Evolutionary conservation across 2,797 vertebrate genomes (phyloP).

Genomic region (Oophaga sylvatica): DNA sequence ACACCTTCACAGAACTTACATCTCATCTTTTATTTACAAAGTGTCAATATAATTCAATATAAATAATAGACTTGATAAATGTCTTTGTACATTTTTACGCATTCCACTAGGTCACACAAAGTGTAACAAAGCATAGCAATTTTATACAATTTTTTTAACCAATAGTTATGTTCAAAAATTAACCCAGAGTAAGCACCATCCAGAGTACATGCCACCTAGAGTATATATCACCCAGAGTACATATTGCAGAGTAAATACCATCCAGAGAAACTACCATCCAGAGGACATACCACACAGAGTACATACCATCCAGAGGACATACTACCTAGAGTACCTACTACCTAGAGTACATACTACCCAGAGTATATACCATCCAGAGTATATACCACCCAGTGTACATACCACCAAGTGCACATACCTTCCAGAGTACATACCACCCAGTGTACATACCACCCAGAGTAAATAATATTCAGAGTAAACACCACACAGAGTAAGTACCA

Average conservation of each 20-base stretch:
- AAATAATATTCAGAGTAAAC: not conserved
- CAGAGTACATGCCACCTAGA: not conserved
- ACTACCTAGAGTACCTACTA: not conserved
- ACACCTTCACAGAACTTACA: not conserved
- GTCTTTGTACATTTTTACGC: not conserved
- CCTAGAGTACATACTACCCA: not conserved
- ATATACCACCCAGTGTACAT: not conserved
- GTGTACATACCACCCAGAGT: not conserved
- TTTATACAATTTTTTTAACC: not conserved
- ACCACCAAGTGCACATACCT: not conserved
- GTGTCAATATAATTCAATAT: not conserved
- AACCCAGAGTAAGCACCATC: not conserved
- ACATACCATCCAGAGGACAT: not conserved
- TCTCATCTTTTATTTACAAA: constrained; percentile 24
- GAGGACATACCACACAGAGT: not conserved
- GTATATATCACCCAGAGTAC: not conserved
- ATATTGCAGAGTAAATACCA: not conserved
- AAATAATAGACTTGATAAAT: not conserved
- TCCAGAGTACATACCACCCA: not conserved
- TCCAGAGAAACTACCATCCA: not conserved
- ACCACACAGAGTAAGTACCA: not conserved
- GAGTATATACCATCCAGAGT: not conserved
- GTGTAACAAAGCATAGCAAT: not conserved
- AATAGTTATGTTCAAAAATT: not conserved
- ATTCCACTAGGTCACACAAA: not conserved